Evolutionary conservation across 1,140 invertebrate genomes (phyloP).

Genomic region (Drosophila tropicalis): DNA sequence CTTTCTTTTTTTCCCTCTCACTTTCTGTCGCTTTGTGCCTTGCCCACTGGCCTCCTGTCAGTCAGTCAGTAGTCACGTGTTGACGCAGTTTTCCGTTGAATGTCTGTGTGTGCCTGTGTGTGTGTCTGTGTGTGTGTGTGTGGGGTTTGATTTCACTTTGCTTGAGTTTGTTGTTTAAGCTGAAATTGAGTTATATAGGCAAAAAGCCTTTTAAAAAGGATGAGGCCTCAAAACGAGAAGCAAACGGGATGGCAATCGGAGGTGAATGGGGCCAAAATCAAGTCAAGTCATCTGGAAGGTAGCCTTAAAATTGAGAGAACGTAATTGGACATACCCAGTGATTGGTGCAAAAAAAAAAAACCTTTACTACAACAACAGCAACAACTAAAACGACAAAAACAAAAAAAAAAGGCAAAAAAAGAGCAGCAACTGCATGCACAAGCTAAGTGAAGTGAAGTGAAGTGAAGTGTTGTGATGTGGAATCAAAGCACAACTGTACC

Average conservation of each 20-base stretch:
- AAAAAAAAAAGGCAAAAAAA: background rate
- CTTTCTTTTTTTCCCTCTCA: background rate
- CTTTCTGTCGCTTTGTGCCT: background rate
- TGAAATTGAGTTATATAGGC: conserved; percentile 52
- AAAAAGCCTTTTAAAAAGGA: conserved; percentile 15
- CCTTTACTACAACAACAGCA: background rate
- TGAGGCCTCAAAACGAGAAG: conserved; percentile 27
- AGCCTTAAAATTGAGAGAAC: conserved; percentile 43
- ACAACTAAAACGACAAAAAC: background rate
- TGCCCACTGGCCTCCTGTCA: conserved; percentile 32
- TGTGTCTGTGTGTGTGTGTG: background rate
- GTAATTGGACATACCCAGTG: conserved; percentile 55
- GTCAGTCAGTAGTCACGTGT: conserved; percentile 42
- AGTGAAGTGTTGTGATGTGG: background rate
- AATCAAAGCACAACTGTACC: conserved; percentile 11
- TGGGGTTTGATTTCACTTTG: conserved; percentile 54
- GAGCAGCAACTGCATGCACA: conserved; percentile 6
- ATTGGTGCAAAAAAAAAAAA: conserved; percentile 23
- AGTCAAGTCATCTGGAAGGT: conserved; percentile 54
- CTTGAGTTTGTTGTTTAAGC: conserved; percentile 48
- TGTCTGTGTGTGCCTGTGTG: background rate
- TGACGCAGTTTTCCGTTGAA: conserved; percentile 41
- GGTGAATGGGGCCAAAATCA: background rate
- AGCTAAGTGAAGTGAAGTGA: background rate
- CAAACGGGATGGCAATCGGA: background rate